Base-by-base conservation (phyloP, 2,113 vertebrate genomes). In the Collichthys lucidus region DNA sequence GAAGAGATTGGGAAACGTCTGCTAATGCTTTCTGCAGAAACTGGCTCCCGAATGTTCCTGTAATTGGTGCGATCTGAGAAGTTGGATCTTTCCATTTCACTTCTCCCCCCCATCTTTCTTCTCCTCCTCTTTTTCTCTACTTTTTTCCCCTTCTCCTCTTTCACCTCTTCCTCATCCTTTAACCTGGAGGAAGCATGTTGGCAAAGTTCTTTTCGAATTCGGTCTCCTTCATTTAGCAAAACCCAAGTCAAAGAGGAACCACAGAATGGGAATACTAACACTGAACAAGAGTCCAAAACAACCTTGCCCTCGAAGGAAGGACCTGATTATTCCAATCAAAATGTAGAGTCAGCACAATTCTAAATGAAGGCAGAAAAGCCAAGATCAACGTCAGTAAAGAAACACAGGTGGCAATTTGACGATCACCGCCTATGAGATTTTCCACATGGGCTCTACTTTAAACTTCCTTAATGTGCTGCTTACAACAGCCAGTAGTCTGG, bases 11-110 rank as follows among this genome's bases (percentile, higher is more conserved):
- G 42, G 79, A 80, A 83, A 77, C 1, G 68, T 83, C 89, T 88
- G 81, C 89, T 93, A 94, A 93, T 93, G 91, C 69, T 74, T 92
- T 94, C 89, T 86, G 85, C 90, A 92, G 91, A 93, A 82, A 17
- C 79, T 66, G 82, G 89, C 91, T 90, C 84, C 89, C 49, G 82
- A 87, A 90, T 79, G 90, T 88, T 91, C 80, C 91, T 94, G 90
- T 93, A 93, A 93, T 91, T 91, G 88, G 84, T 86, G 78, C 52
- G 77, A 94, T 89, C 89, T 52, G 84, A 92, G 88, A 86, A 88
- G 73, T 46, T 62, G 70, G 83, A 89, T 91, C 78, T 92, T 92
- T 90, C 90, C 87, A 86, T 84, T 74, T 75, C 70, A 24, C 5
- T 81, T 84, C 61, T 42, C 29, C 40, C 11, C 5, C 7, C 9